Evolutionary conservation across 2,888 invertebrate genomes (phyloP).

Genomic region (Philopedon plagiatum): DNA sequence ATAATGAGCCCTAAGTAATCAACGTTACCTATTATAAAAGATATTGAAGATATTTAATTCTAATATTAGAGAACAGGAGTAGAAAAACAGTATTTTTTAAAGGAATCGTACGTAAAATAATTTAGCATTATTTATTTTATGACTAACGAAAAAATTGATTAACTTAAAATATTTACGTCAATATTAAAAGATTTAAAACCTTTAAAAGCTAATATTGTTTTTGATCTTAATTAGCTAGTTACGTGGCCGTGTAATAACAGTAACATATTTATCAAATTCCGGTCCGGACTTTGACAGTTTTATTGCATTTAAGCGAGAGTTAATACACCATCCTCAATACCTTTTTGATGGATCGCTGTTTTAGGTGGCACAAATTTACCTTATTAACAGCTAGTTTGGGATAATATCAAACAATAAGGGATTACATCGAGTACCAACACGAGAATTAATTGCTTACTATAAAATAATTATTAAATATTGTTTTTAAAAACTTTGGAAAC

Average conservation of each 20-base stretch:
- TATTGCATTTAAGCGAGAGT: conserved; percentile 41
- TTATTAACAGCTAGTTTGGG: conserved; percentile 35
- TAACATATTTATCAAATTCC: conserved; percentile 49
- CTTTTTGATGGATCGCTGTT: conserved; percentile 45
- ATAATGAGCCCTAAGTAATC: no score
- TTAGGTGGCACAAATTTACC: conserved; percentile 41
- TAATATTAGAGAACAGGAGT: no score
- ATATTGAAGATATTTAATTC: no score
- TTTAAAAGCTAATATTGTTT: conserved; percentile 5
- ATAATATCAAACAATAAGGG: conserved; percentile 49
- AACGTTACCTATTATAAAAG: no score
- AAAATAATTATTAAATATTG: conserved; percentile 42
- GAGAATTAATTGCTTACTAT: conserved; percentile 45
- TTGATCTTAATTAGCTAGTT: conserved; percentile 1
- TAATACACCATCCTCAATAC: conserved; percentile 45
- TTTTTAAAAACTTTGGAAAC: conserved; percentile 24
- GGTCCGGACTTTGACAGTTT: conserved; percentile 44
- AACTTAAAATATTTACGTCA: no score
- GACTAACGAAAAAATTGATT: no score
- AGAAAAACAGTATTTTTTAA: no score
- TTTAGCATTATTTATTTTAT: no score
- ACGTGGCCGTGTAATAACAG: conserved; percentile 21
- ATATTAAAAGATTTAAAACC: neutral
- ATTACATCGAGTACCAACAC: conserved; percentile 45
- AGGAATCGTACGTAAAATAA: no score